Evolutionary conservation across 1,140 invertebrate species (phyloP).

Genomic region (Penaeus chinensis): DNA sequence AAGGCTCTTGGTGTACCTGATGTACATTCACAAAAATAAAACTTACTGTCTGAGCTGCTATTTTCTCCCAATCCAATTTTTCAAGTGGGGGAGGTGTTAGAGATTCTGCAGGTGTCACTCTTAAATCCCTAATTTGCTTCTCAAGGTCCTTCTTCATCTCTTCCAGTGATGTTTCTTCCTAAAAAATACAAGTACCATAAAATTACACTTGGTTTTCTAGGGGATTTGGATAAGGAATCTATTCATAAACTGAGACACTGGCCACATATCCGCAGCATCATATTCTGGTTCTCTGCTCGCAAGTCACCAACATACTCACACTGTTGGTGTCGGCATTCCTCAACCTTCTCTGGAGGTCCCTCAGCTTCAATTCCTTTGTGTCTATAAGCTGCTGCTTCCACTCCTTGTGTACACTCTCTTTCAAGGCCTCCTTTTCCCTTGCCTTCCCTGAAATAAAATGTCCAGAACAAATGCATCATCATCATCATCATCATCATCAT

Average conservation of each 20-base stretch:
- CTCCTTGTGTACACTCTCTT: not conserved
- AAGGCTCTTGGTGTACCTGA: not conserved
- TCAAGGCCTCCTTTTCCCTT: not conserved
- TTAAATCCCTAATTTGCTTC: constrained; percentile 22
- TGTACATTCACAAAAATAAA: not conserved
- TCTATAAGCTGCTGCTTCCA: constrained; percentile 14
- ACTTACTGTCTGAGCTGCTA: constrained; percentile 52
- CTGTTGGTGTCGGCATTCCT: not conserved
- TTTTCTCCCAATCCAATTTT: constrained; percentile 54
- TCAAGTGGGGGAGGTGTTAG: constrained; percentile 3
- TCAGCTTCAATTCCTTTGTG: not conserved
- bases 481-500: too few relatives aligned
- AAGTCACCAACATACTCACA: not conserved
- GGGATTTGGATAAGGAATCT: not conserved
- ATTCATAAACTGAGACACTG: not conserved
- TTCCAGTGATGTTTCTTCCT: constrained; percentile 1
- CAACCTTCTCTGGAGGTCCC: not conserved
- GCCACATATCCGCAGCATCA: too few relatives aligned
- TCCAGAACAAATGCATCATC: too few relatives aligned
- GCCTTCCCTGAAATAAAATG: not conserved
- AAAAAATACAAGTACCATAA: not conserved
- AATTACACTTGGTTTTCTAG: not conserved
- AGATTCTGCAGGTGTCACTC: not conserved
- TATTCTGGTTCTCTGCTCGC: too few relatives aligned
- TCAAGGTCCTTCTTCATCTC: not conserved